Evolutionary conservation across 2,113 vertebrate genomes (phyloP), one percentile per base, ranked within the genome.

Genomic region (Sinocyclocheilus anshuiensis): DNA sequence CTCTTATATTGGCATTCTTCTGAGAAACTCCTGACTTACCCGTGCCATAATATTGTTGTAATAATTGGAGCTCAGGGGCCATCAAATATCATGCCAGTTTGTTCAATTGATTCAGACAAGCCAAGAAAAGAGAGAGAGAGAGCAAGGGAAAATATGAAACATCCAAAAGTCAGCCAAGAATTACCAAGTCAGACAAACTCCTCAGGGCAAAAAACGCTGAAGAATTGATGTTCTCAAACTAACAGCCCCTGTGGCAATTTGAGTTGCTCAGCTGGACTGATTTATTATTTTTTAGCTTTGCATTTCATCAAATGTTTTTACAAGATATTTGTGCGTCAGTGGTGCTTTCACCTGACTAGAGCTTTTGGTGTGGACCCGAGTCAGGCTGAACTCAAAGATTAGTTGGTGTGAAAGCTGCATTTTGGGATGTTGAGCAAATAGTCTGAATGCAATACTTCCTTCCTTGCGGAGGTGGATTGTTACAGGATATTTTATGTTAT

Each of bases 71-170:
- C 93, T 94, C 91, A 92, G 90, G 93, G 90, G 91, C 92, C 92
- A 94, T 94, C 91, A 93, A 93, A 93, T 94, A 94, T 93, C 92
- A 94, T 89, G 92, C 87, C 88, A 85, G 91, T 93, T 93, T 93
- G 90, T 92, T 93, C 91, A 94, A 94, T 93, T 94, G 94, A 95
- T 94, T 93, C 86, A 90, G 93, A 94, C 93, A 93, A 90, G 83
- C 81, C 87, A 81, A 72, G 36, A 15, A 59, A 5, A 57, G 24
- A 12, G 71, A 63, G 85, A 29, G 42, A 12, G 82, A 71, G 36
- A 79, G 42, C 45, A 86, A 88, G n/a, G 4, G 33, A 77, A 29
- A 69, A 39, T 36, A 71, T 71, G 20, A 79, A 69, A 24, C 88
- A 86, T 75, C 78, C 55, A 65, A 61, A 74, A 42, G 69, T 74